Base-by-base conservation (phyloP, 2,888 invertebrate species). In the Hirtodrosophila histrioides region DNA sequence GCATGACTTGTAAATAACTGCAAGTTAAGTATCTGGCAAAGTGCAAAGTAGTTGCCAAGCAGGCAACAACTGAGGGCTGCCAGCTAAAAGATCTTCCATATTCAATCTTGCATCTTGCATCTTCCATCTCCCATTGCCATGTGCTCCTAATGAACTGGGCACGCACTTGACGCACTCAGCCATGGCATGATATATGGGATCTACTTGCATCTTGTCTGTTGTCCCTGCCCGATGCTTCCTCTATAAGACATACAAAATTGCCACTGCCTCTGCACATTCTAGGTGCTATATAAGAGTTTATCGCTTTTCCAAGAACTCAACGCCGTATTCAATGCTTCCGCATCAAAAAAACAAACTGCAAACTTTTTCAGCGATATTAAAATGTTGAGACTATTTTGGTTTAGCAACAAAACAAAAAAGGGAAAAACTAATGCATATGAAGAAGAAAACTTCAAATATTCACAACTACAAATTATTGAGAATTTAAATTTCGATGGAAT, bases 11-110 rank as follows among this genome's bases (percentile, higher is more conserved):
- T 90, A 90, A 90, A 89, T 89, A 89, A 87, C 86, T 89, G 78
- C 82, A 83, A 87, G 90, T 89, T 90, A 89, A 89, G 90, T 90
- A 89, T 90, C 90, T 90, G 89, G 90, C 90, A 90, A 89, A 89
- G 89, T 89, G 90, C 89, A 90, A 89, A 90, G 89, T 89, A 90
- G 88, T 89, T 89, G 86, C 86, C 84, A 83, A 71, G 80, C 78
- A 77, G 74, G 17, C 17, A 17, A 17, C 17, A 17, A 17, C 17
- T 17, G 17, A 17, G 17, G 17, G 67, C 56, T 54, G 65, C 45
- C 31, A 11, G 45, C 40, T 29, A 12, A 11, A 24, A 9, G 24
- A 43, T n/a, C 23, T 27, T 7, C 24, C 24, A 12, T n/a, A 43
- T 12, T 5, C 44, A 12, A n/a, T 33, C 45, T 41, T 45, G 43